Evolutionary conservation across 2,113 vertebrate genomes (phyloP).

Genomic region (Protobothrops mucrosquamatus): DNA sequence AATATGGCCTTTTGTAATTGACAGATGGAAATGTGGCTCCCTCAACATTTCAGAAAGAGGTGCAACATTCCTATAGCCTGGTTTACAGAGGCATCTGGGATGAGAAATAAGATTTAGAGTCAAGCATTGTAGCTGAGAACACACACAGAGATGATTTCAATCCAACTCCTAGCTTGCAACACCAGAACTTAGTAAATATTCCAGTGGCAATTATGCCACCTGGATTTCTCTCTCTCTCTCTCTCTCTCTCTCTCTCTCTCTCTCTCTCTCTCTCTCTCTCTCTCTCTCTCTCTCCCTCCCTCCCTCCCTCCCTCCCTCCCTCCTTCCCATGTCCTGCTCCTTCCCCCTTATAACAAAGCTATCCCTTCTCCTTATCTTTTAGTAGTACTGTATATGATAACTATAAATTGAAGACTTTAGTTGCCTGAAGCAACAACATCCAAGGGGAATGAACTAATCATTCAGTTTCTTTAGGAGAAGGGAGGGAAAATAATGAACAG

Average conservation of each 20-base stretch:
- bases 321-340: not conserved
- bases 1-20: not conserved
- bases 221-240: no score
- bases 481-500: not conserved
- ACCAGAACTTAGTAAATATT: not conserved
- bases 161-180: not conserved
- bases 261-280: no score
- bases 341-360: not conserved
- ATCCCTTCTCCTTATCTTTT: not conserved
- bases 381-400: not conserved
- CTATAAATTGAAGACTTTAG: not conserved
- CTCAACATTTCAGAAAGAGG: not conserved
- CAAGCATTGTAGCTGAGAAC: not conserved
- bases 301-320: no score
- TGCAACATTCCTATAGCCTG: not conserved
- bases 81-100: not conserved
- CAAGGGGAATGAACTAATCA: not conserved
- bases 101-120: not conserved
- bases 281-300: no score
- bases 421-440: not conserved
- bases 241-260: no score
- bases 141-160: not conserved
- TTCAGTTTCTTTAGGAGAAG: not conserved
- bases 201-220: not conserved
- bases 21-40: not conserved